Conservation (phyloP, 2,888 invertebrate species). For the Lumbricus terrestris region DNA sequence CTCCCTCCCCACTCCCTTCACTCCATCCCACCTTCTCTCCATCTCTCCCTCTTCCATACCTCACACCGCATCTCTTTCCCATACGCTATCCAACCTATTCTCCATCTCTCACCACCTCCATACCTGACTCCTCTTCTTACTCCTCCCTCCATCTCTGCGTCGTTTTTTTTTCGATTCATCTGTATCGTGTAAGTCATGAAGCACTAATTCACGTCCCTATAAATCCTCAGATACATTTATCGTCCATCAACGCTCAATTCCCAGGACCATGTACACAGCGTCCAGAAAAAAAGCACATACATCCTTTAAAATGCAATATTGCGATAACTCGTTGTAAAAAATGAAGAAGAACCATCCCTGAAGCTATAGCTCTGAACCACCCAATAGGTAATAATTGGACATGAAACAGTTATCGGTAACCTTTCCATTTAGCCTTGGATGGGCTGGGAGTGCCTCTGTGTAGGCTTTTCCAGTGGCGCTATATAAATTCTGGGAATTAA, state of each 20-base stretch:
- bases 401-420: too few relatives aligned
- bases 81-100: background rate
- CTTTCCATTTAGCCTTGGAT: too few relatives aligned
- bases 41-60: background rate
- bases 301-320: too few relatives aligned
- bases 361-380: too few relatives aligned
- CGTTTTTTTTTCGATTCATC: background rate
- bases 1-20: background rate
- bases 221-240: background rate
- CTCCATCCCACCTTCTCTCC: background rate
- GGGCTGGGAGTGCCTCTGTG: too few relatives aligned
- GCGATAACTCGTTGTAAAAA: too few relatives aligned
- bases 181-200: background rate
- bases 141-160: background rate
- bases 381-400: too few relatives aligned
- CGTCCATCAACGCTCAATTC: background rate
- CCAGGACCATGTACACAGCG: background rate
- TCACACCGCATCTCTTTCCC: background rate
- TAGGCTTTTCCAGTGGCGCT: too few relatives aligned
- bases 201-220: background rate
- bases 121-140: too few relatives aligned
- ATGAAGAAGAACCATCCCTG: too few relatives aligned
- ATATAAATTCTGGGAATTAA: too few relatives aligned
- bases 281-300: background rate
- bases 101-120: too few relatives aligned